Base-by-base conservation (phyloP, 1,140 invertebrate species). In the Zaprionus africanus region DNA sequence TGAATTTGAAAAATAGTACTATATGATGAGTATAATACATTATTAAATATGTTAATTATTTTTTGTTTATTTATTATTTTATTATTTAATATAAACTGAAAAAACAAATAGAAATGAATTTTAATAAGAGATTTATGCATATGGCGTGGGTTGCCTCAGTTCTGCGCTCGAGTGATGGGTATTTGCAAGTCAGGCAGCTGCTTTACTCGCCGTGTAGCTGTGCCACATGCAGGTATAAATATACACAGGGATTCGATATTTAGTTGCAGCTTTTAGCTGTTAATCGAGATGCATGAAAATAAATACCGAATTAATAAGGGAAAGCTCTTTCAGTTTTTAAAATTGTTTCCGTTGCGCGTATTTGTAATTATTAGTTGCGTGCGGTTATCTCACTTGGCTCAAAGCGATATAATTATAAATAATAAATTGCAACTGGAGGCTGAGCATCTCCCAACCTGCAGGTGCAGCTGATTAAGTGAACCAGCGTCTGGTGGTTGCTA, bases 211-310 rank as follows among this genome's bases (percentile, higher is more conserved):
- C 26, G 24, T 28, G 5, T 9, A 43, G 3, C 15, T 4, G n/a
- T 46, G 24, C 13, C 41, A 51, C 19, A 51, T 51, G 46, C 11
- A 49, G 22, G 36, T 12, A 54, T 38, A 7, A 64, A 54, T 38
- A 22, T 24, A 36, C 15, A 19, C 36, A 26, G 28, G 12, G 2
- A 26, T 51, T 56, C 7, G 24, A 1, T 51, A 46, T 12, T 51
- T 36, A 41, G n/a, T 7, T 11, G 11, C 22, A 64, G 62, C 51
- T 64, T 26, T 53, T 22, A 31, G n/a, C 19, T 28, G n/a, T 63
- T 54, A 64, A 64, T 64, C 61, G 31, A 22, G 15, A 53, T 64
- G 51, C 5, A 57, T 6, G 36, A 24, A 57, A 43, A 43, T 43
- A 12, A 19, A 43, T 28, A 22, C 15, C 51, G 12, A 56, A 56